Conservation (phyloP, 2,797 vertebrate genomes). For the Platyrinchus mystaceus region DNA sequence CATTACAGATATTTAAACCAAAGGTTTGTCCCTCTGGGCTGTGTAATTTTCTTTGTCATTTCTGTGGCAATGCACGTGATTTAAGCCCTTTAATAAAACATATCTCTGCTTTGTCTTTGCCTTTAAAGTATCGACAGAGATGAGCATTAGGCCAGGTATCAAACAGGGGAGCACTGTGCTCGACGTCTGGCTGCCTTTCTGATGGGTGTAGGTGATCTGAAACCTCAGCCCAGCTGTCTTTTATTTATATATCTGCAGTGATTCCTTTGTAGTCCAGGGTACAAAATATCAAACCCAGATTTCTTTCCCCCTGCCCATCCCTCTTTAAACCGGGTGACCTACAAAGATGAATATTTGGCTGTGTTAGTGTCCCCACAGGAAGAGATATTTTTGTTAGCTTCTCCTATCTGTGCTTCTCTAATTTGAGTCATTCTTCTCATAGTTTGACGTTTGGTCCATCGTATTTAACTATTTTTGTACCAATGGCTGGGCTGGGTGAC, state of each 20-base stretch:
- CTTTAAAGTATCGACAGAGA: neutral
- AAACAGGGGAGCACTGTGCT: neutral
- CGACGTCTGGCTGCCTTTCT: neutral
- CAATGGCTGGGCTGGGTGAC: neutral
- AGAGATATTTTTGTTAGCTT: neutral
- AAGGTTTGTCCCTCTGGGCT: neutral
- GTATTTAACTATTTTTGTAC: neutral
- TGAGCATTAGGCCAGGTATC: neutral
- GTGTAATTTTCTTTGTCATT: neutral
- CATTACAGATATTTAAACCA: neutral
- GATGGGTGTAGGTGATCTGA: slow-evolving; percentile 35
- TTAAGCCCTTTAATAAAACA: slow-evolving; percentile 7
- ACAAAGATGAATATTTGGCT: neutral
- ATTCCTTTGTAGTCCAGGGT: slow-evolving; percentile 28
- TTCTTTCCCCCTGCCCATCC: neutral
- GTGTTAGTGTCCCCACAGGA: neutral
- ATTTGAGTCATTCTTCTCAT: neutral
- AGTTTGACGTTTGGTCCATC: neutral
- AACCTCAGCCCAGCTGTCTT: slow-evolving; percentile 40
- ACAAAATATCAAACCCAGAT: slow-evolving; percentile 47
- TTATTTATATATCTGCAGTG: neutral
- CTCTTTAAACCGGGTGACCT: slow-evolving; percentile 2
- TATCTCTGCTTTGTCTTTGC: neutral
- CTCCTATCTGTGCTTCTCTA: neutral
- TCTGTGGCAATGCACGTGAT: neutral